These are phyloP conservation scores for Agrilus planipennis DNA, from an alignment of 1,140 invertebrate species.

Conservation along the genomic window DNA sequence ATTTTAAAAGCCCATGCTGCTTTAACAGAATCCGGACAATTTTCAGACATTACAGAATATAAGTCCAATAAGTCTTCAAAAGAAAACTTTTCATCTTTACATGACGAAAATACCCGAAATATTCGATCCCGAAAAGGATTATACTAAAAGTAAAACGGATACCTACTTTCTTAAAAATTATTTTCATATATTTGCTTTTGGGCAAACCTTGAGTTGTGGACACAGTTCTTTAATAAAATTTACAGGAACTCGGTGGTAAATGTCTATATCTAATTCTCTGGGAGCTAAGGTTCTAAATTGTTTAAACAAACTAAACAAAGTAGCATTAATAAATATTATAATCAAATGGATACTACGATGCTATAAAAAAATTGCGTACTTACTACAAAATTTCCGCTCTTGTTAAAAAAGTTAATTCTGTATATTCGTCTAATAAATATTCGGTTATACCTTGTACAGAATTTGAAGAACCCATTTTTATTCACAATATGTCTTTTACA, in stretches of 20 bases:
- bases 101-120: slow-evolving; percentile 59
- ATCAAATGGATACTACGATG: slow-evolving; percentile 5
- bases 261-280: slow-evolving; percentile 32
- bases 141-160: slow-evolving; percentile 38
- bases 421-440: slow-evolving; percentile 42
- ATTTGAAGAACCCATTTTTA: slow-evolving; percentile 37
- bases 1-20: slow-evolving; percentile 65
- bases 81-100: slow-evolving; percentile 47
- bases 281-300: slow-evolving; percentile 38
- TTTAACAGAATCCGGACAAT: slow-evolving; percentile 55
- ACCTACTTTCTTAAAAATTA: slow-evolving; percentile 1
- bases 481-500: no score
- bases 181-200: slow-evolving; percentile 17
- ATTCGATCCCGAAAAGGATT: slow-evolving; percentile 61
- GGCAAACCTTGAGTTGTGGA: slow-evolving; percentile 41
- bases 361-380: slow-evolving; percentile 25
- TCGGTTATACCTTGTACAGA: slow-evolving; percentile 36
- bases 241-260: slow-evolving; percentile 37
- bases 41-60: slow-evolving; percentile 57
- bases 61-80: slow-evolving; percentile 68
- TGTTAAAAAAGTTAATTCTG: slow-evolving; percentile 41
- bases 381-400: slow-evolving; percentile 45
- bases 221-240: slow-evolving; percentile 39
- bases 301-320: slow-evolving; percentile 40
- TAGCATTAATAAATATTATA: slow-evolving; percentile 7